phyloP scores from a whole-genome alignment of 2,797 vertebrate genomes.

The Synaphobranchus kaupii region DNA sequence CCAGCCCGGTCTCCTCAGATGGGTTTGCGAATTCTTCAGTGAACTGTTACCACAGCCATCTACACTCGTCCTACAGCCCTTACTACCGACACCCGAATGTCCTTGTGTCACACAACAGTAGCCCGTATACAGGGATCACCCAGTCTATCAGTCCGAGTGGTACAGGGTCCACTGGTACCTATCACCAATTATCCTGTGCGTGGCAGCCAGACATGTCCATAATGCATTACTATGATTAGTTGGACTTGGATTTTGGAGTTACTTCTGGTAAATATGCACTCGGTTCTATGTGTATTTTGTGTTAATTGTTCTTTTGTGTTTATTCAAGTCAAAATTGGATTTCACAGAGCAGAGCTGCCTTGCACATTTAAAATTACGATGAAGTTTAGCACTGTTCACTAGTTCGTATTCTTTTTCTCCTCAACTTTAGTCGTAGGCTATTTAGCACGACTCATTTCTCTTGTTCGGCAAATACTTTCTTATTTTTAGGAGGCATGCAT shows the following conservation, averaged over 20 bases:
- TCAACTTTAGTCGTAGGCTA: not conserved
- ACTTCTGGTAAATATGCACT: not conserved
- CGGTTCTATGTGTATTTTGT: not conserved
- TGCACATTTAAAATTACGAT: not conserved
- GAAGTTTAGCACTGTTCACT: not conserved
- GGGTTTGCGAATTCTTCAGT: constrained; percentile 48
- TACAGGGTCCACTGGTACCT: constrained; percentile 48
- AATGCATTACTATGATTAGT: constrained; percentile 29
- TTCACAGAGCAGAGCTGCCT: not conserved
- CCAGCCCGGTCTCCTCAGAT: constrained; percentile 53
- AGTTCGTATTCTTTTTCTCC: not conserved
- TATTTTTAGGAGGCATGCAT: not conserved
- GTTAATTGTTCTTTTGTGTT: not conserved
- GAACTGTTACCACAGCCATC: constrained; percentile 55
- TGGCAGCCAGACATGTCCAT: constrained; percentile 47
- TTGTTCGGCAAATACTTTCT: not conserved
- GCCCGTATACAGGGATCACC: constrained; percentile 54
- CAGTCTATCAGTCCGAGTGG: constrained; percentile 63
- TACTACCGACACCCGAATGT: constrained; percentile 58
- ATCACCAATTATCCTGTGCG: constrained; percentile 53
- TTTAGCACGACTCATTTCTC: not conserved
- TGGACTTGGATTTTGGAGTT: not conserved
- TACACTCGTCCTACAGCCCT: constrained; percentile 58
- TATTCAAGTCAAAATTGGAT: not conserved
- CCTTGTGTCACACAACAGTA: constrained; percentile 61